These are phyloP conservation scores for Austrolebias charrua DNA, from an alignment of 2,797 vertebrate species.

Conservation along the genomic window DNA sequence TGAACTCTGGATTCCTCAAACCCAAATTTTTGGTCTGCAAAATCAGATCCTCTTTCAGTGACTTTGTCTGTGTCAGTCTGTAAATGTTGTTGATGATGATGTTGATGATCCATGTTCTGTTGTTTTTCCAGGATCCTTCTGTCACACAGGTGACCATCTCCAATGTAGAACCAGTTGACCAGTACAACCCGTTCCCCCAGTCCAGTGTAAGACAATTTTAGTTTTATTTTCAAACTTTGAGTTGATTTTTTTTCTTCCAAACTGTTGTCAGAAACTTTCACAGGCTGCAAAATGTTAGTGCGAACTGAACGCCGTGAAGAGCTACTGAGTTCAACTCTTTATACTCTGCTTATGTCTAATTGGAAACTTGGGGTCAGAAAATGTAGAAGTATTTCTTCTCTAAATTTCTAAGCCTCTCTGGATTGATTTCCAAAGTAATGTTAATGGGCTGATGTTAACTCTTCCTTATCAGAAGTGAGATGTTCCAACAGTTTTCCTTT, in stretches of 20 bases:
- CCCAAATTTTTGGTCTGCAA: too few species aligned
- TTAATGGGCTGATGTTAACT: too few species aligned
- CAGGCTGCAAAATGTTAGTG: too few species aligned
- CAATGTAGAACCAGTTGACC: slow-evolving; percentile 58
- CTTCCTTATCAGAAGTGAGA: too few species aligned
- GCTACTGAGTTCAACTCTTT: too few species aligned
- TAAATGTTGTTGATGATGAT: background rate
- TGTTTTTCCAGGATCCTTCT: slow-evolving; percentile 76
- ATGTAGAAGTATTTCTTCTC: background rate
- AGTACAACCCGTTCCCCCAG: slow-evolving; percentile 72
- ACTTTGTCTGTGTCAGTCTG: background rate
- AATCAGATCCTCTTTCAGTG: too few species aligned
- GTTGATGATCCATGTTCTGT: background rate
- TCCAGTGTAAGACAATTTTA: slow-evolving; percentile 18
- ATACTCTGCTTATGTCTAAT: too few species aligned
- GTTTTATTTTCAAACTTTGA: too few species aligned
- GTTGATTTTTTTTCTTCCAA: background rate
- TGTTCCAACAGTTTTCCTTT: too few species aligned
- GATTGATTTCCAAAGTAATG: background rate
- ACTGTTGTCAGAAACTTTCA: background rate
- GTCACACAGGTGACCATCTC: slow-evolving; percentile 75
- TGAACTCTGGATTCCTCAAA: too few species aligned
- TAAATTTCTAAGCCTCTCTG: too few species aligned
- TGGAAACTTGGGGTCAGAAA: background rate
- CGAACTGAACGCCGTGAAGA: too few species aligned